Base-by-base conservation (phyloP, 2,888 invertebrate species). In the Andrena praecox region DNA sequence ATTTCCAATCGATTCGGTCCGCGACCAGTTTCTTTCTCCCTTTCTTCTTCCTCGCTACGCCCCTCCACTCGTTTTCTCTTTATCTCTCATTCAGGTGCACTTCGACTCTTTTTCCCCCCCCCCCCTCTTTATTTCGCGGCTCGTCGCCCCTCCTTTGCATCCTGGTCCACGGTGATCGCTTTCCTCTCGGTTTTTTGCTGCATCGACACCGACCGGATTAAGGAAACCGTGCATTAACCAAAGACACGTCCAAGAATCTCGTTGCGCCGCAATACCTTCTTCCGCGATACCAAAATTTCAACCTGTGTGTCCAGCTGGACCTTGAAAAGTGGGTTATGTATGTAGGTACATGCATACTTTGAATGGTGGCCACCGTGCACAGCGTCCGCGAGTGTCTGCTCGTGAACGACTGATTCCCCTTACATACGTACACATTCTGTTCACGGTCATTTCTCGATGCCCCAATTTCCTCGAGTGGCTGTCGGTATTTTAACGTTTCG, bases 1-100 rank as follows among this genome's bases (percentile, higher is more conserved):
- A 89, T 88, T 89, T 89, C 89, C 88, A 89, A 89, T 89, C 88
- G 88, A 89, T 89, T 89, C 88, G 86, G 85, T 89, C 73, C 88
- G 86, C 82, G 81, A 79, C 76, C 77, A 73, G 84, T 70, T 78
- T 77, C 77, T 67, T 71, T 82, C 74, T 82, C 76, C 68, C 68
- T 67, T 68, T 66, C 75, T 50, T 59, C 67, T 72, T 48, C 64
- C 74, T 63, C 31, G 63, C 16, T 29, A 10, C 54, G 42, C 27
- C 27, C 10, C 42, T 50, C 59, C 70, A 35, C 60, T 76, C 50
- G 48, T 48, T 10, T 63, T 56, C 81, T 60, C 77, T 80, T 75
- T 81, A 50, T 79, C 85, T 67, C 27, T 70, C 77, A 68, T 85
- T 84, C 84, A 73, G 73, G 66, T 29, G 59, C 60, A 71, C 35